Conservation (phyloP, 2,797 vertebrate species). For the Thunnus albacares region DNA sequence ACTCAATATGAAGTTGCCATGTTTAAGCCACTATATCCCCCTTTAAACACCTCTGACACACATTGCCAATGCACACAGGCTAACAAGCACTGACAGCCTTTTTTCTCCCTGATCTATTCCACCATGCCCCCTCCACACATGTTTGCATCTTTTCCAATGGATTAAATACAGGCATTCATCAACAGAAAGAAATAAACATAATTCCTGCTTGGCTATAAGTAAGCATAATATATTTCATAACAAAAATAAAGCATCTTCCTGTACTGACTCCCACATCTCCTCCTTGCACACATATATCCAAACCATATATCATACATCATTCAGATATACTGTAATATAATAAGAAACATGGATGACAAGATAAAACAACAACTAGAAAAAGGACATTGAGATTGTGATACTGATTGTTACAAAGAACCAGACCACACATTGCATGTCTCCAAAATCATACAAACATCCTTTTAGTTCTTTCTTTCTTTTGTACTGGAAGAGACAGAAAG, state of each 20-base stretch:
- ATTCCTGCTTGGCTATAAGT: slow-evolving; percentile 91
- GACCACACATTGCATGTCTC: slow-evolving; percentile 62
- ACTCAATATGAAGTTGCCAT: slow-evolving; percentile 28
- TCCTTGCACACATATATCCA: slow-evolving; percentile 84
- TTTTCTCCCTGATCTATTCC: neutral
- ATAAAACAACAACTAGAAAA: slow-evolving; percentile 58
- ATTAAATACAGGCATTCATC: slow-evolving; percentile 91
- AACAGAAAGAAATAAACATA: slow-evolving; percentile 88
- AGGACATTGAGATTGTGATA: slow-evolving; percentile 74
- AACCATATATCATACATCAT: slow-evolving; percentile 87
- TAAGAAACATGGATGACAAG: slow-evolving; percentile 76
- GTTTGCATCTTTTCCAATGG: slow-evolving; percentile 80
- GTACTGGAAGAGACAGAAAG: slow-evolving; percentile 68
- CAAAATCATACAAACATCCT: slow-evolving; percentile 56
- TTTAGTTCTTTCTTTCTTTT: slow-evolving; percentile 65
- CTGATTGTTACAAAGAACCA: slow-evolving; percentile 68
- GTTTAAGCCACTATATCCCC: slow-evolving; percentile 25
- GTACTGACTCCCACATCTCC: slow-evolving; percentile 83
- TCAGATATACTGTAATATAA: slow-evolving; percentile 90
- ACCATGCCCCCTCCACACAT: neutral
- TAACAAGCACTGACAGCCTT: neutral
- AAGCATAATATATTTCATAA: slow-evolving; percentile 92
- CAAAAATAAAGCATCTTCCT: slow-evolving; percentile 98
- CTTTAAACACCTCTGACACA: slow-evolving; percentile 20
- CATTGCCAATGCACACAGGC: neutral